Evolutionary conservation across 1,140 invertebrate genomes (phyloP), one percentile per base, ranked within the genome.

Genomic region (Babylonia areolata): DNA sequence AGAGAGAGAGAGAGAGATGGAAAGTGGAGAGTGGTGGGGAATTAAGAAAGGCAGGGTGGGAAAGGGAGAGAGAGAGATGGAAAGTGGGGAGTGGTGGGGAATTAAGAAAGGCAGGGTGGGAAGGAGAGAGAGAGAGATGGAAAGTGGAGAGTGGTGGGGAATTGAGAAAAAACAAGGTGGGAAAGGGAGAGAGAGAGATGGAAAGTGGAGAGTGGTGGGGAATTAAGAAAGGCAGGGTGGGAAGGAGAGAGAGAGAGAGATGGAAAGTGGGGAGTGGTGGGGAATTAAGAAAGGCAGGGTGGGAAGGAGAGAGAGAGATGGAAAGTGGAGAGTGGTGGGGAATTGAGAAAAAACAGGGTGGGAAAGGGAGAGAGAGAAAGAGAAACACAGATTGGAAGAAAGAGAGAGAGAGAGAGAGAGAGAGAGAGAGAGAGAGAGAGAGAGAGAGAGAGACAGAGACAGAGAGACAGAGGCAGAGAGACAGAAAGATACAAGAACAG

Each of bases 171-270:
- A 64, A 23, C 15, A 23, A 64, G n/a, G 46, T 11, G 46, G 20
- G 46, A 51, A 20, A 51, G 46, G 20, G 46, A 51, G 46, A 51
- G 46, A 51, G 46, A 51, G 46, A 51, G 46, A 51, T 6, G 20
- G 46, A 51, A 20, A 51, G 46, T 9, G 9, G 46, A 12, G 46
- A 12, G 46, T 51, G 58, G n/a, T n/a, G n/a, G n/a, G n/a, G n/a
- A n/a, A n/a, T n/a, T 28, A 64, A 64, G 12, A 12, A 23, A 11
- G 58, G 5, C 5, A 64, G 58, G 0, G 58, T 23, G 58, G 28
- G 58, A 64, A 23, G 28, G 58, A 64, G 58, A 64, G 58, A 64
- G 58, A 64, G 58, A 64, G 58, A 64, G 58, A 64, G 58, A 64
- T 6, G 23, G 58, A 64, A 23, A 64, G 58, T 23, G 58, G 28